A percentile compares a stretch with the other conserved stretches of the same genome.
phyloP scores from a whole-genome alignment of 1,140 invertebrate genomes.

The Leptoteleia sp. region DNA sequence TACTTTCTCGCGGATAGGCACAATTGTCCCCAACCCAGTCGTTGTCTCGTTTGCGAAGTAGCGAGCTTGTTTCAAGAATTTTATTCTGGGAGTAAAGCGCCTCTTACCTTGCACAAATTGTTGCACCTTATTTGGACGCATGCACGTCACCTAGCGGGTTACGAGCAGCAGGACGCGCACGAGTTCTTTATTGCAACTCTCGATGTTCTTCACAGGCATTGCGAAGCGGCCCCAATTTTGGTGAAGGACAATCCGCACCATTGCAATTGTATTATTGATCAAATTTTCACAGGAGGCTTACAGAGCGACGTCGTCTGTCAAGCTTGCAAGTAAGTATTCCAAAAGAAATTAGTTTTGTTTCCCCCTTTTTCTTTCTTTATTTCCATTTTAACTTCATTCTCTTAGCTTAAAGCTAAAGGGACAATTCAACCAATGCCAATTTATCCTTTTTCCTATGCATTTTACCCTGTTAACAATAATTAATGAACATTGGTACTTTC shows the following conservation, averaged over 20 bases:
- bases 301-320: constrained; percentile 99
- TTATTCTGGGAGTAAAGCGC: constrained; percentile 93
- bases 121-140: constrained; percentile 98
- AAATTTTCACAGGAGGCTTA: constrained; percentile 97
- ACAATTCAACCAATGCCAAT: too few species aligned
- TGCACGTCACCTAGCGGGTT: constrained; percentile 95
- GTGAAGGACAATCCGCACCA: constrained; percentile 84
- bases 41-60: constrained; percentile 97
- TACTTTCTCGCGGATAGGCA: constrained; percentile 97
- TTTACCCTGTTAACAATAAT: too few species aligned
- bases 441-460: too few species aligned
- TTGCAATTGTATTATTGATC: constrained; percentile 98
- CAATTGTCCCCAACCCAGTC: constrained; percentile 86
- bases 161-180: constrained; percentile 99
- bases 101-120: constrained; percentile 93
- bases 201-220: constrained; percentile 94
- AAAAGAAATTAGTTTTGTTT: too few species aligned
- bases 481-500: too few species aligned
- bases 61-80: constrained; percentile 94
- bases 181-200: constrained; percentile 98
- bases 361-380: too few species aligned
- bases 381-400: too few species aligned
- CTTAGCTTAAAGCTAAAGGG: too few species aligned
- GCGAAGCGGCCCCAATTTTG: constrained; percentile 80
- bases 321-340: constrained; percentile 87